Conservation (phyloP, 2,888 invertebrate genomes). For the Glyphotaelius pellucidus region DNA sequence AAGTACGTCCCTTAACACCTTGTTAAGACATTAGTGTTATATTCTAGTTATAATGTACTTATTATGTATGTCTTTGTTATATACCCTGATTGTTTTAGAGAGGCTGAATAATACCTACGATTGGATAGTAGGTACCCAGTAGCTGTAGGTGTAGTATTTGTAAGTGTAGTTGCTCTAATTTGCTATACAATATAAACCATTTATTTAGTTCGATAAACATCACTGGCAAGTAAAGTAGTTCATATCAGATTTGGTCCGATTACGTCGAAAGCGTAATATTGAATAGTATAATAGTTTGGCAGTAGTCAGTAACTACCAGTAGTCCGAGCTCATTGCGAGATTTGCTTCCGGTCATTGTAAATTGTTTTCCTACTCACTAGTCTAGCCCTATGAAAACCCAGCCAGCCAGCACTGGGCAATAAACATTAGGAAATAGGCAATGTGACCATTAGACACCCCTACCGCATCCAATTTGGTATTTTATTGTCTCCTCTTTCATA, state of each 20-base stretch:
- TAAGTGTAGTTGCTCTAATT: not conserved
- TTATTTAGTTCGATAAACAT: not conserved
- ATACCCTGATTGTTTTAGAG: no score
- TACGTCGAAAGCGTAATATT: not conserved
- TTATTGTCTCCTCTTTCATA: not conserved
- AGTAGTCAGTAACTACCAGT: not conserved
- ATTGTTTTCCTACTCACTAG: not conserved
- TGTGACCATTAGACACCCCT: not conserved
- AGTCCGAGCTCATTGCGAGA: not conserved
- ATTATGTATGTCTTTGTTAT: no score
- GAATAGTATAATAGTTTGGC: not conserved
- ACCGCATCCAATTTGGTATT: not conserved
- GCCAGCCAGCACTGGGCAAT: not conserved
- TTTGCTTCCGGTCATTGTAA: not conserved
- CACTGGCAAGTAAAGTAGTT: not conserved
- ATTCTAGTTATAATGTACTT: no score
- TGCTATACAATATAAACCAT: not conserved
- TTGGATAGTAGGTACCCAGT: no score
- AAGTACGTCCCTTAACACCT: no score
- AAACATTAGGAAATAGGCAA: not conserved
- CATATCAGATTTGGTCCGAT: not conserved
- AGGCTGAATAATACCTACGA: no score
- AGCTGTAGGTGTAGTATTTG: no score
- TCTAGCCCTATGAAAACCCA: no score
- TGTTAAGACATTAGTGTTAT: no score